A percentile compares a stretch with the other conserved stretches of the same genome.
These are phyloP conservation scores for Cartodere bifasciata DNA, from an alignment of 2,888 invertebrate genomes.

Conservation along the genomic window DNA sequence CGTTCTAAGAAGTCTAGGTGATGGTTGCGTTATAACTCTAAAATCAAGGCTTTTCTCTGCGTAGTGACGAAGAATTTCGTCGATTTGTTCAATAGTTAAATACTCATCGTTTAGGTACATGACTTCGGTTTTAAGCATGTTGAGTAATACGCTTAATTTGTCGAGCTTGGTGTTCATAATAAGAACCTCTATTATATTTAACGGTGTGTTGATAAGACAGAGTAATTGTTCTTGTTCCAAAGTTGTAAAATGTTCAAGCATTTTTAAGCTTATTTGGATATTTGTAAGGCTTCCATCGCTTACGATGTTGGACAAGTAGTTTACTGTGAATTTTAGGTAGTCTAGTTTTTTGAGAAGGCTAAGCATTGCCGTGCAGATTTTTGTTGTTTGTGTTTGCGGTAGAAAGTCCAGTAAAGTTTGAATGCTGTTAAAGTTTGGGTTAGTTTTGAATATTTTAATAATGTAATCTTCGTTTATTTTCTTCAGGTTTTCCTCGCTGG, in stretches of 20 bases:
- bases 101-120: slow-evolving; percentile 39
- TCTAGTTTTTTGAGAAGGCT: slow-evolving; percentile 48
- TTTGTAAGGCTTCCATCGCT: slow-evolving; percentile 44
- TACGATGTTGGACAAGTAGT: slow-evolving; percentile 41
- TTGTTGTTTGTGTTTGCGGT: slow-evolving; percentile 43
- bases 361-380: slow-evolving; percentile 50
- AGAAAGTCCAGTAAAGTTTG: slow-evolving; percentile 46
- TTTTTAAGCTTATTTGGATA: slow-evolving; percentile 53
- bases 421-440: slow-evolving; percentile 35
- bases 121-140: slow-evolving; percentile 39
- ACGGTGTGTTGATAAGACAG: slow-evolving; percentile 53
- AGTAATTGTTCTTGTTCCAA: slow-evolving; percentile 47
- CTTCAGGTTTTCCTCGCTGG: slow-evolving; percentile 41
- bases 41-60: slow-evolving; percentile 72
- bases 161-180: slow-evolving; percentile 77
- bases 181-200: slow-evolving; percentile 71
- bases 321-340: slow-evolving; percentile 50
- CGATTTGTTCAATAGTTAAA: slow-evolving; percentile 47
- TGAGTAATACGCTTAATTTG: slow-evolving; percentile 46
- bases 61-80: slow-evolving; percentile 56
- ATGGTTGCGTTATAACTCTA: slow-evolving; percentile 35
- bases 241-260: slow-evolving; percentile 47
- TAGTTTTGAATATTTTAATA: slow-evolving; percentile 43
- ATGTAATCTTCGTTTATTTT: slow-evolving; percentile 41
- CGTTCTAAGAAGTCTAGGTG: slow-evolving; percentile 35